phyloP scores from a whole-genome alignment of 2,888 invertebrate species.

The Sinhomidia bicolor region DNA sequence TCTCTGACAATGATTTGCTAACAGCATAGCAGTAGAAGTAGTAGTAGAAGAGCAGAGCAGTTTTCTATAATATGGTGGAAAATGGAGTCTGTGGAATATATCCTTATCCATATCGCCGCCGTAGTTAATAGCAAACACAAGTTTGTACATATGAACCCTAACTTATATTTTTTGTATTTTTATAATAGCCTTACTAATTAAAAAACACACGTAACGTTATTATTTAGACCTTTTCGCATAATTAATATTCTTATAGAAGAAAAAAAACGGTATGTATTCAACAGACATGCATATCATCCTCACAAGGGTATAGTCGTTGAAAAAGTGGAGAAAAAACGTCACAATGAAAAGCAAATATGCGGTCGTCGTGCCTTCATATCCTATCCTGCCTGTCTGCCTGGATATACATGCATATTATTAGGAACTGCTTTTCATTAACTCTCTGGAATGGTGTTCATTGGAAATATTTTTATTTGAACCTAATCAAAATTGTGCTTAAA shows the following conservation, averaged over 20 bases:
- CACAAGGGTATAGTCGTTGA: neutral
- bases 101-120: neutral
- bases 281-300: neutral
- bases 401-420: too few species aligned
- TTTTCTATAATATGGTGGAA: conserved; percentile 6
- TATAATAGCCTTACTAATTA: conserved; percentile 55
- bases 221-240: conserved; percentile 47
- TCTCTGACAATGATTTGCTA: conserved; percentile 72
- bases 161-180: conserved; percentile 31
- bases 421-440: conserved; percentile 44
- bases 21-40: neutral
- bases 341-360: conserved; percentile 54
- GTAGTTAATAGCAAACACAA: neutral
- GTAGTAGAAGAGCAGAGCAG: too few species aligned
- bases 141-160: conserved; percentile 4
- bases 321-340: conserved; percentile 26
- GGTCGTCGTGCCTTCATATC: conserved; percentile 4
- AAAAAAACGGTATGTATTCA: conserved; percentile 8
- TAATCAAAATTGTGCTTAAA: conserved; percentile 13
- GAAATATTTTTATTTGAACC: conserved; percentile 18
- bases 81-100: neutral
- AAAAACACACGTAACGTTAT: conserved; percentile 58
- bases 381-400: too few species aligned
- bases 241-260: conserved; percentile 51
- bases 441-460: conserved; percentile 23